Percentiles rank a stretch among this genome's conserved stretches.
These are phyloP conservation scores for Scomber japonicus DNA, from an alignment of 2,113 vertebrate genomes.

Conservation along the genomic window DNA sequence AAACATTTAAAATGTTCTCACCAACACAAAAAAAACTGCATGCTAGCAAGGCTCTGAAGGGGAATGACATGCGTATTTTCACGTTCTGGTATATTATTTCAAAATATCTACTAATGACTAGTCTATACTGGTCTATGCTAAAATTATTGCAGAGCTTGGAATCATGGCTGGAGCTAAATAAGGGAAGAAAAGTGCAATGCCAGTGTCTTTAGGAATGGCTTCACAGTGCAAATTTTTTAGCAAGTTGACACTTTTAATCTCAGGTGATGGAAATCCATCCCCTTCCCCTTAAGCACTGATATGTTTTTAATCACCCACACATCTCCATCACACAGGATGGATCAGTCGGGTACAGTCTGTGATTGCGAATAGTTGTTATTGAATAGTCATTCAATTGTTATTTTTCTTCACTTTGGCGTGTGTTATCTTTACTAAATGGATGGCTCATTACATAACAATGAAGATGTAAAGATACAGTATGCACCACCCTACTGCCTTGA, in stretches of 20 bases:
- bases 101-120: not conserved
- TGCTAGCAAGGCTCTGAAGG: not conserved
- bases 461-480: constrained; percentile 3
- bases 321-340: no score
- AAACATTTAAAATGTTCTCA: not conserved
- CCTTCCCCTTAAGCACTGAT: no score
- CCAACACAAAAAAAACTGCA: not conserved
- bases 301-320: no score
- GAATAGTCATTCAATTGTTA: no score
- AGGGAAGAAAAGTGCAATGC: not conserved
- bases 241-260: not conserved
- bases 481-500: not conserved
- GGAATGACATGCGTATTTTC: not conserved
- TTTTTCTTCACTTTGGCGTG: not conserved
- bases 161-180: not conserved
- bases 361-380: no score
- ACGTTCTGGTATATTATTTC: not conserved
- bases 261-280: not conserved
- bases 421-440: not conserved
- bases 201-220: not conserved
- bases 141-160: not conserved
- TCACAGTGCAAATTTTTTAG: constrained; percentile 39
- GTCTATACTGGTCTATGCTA: not conserved
- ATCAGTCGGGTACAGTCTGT: no score
- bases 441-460: not conserved